Evolutionary conservation across 2,888 invertebrate genomes (phyloP).

Genomic region (Hyposoter dolosus): DNA sequence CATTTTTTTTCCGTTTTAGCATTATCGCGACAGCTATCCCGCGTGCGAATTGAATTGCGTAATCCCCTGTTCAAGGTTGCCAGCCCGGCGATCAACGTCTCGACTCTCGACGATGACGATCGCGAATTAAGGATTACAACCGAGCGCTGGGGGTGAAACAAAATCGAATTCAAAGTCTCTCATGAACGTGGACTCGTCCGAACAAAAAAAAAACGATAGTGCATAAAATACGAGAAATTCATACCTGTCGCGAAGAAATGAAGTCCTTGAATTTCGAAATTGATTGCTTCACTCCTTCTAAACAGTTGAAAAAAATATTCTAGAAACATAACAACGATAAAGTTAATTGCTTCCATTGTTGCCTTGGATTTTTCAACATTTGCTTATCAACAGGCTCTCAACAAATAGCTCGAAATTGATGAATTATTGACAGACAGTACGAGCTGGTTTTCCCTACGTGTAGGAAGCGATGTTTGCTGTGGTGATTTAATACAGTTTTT

Average conservation of each 20-base stretch:
- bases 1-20: constrained; percentile 31
- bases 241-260: not conserved
- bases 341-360: not conserved
- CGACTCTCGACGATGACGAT: constrained; percentile 20
- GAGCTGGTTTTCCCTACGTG: constrained; percentile 17
- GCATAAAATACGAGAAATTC: not conserved
- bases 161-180: not conserved
- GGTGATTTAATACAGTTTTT: constrained; percentile 2
- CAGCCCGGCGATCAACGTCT: constrained; percentile 35
- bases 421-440: constrained; percentile 43
- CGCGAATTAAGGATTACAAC: constrained; percentile 50
- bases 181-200: not conserved
- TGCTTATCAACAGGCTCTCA: constrained; percentile 34
- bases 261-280: not conserved
- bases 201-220: not conserved
- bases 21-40: constrained; percentile 40
- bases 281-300: not conserved
- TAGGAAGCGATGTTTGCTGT: constrained; percentile 13
- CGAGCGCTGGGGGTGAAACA: not conserved
- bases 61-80: constrained; percentile 56
- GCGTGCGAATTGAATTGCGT: constrained; percentile 54
- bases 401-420: constrained; percentile 39
- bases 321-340: not conserved
- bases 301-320: not conserved
- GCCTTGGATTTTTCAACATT: constrained; percentile 25